phyloP scores from a whole-genome alignment of 2,888 invertebrate genomes.

The Tetragnatha montana region DNA sequence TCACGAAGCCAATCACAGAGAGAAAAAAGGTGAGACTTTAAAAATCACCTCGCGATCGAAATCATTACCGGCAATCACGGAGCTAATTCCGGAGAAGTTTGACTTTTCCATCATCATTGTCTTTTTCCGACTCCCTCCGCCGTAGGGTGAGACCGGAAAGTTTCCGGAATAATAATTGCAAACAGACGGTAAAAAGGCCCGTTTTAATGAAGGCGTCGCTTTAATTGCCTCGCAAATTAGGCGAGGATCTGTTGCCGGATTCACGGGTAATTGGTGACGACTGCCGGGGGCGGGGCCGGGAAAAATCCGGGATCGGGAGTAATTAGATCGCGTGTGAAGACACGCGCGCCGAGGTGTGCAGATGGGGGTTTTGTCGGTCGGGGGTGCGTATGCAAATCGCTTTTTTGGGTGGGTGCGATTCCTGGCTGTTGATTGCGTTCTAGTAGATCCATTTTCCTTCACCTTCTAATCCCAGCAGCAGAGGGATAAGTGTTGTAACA shows the following conservation, averaged over 20 bases:
- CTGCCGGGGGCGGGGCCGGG: constrained; percentile 42
- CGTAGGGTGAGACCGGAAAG: constrained; percentile 31
- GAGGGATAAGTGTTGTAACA: no score
- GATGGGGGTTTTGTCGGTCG: constrained; percentile 14
- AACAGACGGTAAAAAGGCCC: constrained; percentile 65
- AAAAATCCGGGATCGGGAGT: constrained; percentile 49
- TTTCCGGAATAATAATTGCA: constrained; percentile 68
- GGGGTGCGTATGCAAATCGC: constrained; percentile 63
- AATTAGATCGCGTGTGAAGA: constrained; percentile 52
- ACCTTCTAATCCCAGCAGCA: no score
- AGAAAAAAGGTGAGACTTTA: not conserved
- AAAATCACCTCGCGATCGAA: constrained; percentile 33
- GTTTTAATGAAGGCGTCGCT: constrained; percentile 58
- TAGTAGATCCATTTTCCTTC: no score
- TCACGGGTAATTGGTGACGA: constrained; percentile 56
- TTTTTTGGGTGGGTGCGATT: not conserved
- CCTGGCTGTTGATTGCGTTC: not conserved
- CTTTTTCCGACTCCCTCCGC: constrained; percentile 63
- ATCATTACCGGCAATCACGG: constrained; percentile 45
- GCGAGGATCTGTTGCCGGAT: not conserved
- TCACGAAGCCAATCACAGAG: no score
- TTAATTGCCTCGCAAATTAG: constrained; percentile 69
- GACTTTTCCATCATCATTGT: constrained; percentile 66
- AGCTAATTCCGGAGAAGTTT: constrained; percentile 29
- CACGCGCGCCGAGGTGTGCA: constrained; percentile 16